These are phyloP conservation scores for Gallinago stenura DNA, from an alignment of 2,797 vertebrate species.

Conservation along the genomic window DNA sequence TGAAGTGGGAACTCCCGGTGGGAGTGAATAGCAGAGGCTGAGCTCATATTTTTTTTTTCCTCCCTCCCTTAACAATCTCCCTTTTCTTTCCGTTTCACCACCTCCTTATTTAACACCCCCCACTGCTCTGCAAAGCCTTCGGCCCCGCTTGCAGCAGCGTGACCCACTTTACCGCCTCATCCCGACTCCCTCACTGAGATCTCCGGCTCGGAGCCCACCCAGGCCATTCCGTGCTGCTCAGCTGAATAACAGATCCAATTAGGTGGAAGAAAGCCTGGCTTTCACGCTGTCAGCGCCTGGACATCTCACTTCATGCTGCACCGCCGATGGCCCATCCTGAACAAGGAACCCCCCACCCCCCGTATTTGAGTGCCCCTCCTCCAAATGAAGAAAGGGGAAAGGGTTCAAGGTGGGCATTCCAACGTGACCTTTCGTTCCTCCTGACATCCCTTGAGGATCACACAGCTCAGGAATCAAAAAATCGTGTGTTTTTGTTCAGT, in stretches of 20 bases:
- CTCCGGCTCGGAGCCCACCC: neutral
- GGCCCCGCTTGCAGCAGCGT: neutral
- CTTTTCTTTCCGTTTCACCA: constrained; percentile 51
- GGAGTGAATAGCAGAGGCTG: neutral
- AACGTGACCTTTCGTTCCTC: neutral
- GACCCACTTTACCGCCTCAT: neutral
- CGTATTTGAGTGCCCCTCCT: neutral
- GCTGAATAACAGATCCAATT: constrained; percentile 54
- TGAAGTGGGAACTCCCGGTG: neutral
- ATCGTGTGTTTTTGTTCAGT: neutral
- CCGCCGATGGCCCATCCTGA: fast-evolving
- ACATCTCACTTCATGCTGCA: constrained; percentile 25
- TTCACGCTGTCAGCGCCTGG: constrained; percentile 19
- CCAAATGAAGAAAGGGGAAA: neutral
- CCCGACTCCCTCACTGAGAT: neutral
- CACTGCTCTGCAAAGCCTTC: neutral
- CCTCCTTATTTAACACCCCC: constrained; percentile 30
- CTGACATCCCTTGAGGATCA: neutral
- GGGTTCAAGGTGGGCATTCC: neutral
- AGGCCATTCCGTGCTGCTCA: neutral
- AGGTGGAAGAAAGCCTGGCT: constrained; percentile 46
- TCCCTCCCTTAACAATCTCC: neutral
- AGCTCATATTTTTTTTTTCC: neutral
- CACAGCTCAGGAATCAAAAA: neutral
- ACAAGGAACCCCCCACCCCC: neutral